Evolutionary conservation across 2,797 vertebrate species (phyloP).

Genomic region (Poeciliopsis presidionis): DNA sequence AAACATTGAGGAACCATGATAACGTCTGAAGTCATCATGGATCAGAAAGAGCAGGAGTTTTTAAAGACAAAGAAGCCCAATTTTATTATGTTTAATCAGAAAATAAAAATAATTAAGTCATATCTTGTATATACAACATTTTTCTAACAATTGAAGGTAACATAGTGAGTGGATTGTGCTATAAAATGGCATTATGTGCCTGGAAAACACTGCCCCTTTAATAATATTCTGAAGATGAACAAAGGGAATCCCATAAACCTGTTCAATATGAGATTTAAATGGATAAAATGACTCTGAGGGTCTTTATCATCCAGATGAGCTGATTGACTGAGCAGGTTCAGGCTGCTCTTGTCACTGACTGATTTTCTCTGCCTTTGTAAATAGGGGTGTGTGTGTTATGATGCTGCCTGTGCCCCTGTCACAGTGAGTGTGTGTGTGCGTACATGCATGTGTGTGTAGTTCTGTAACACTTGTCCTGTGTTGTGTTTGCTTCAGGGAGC

Average conservation of each 20-base stretch:
- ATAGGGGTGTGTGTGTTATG: not conserved
- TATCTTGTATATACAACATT: no score
- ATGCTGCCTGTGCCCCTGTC: not conserved
- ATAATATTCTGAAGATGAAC: no score
- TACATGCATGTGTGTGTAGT: not conserved
- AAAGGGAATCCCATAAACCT: not conserved
- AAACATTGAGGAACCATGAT: no score
- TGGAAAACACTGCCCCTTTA: no score
- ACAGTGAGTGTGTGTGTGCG: not conserved
- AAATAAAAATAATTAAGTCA: no score
- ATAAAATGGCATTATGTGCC: no score
- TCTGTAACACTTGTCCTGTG: not conserved
- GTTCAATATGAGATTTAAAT: not conserved
- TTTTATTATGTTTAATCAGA: no score
- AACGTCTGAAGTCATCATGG: no score
- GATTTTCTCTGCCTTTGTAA: not conserved
- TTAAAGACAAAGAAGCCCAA: no score
- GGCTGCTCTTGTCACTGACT: not conserved
- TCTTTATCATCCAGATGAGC: not conserved
- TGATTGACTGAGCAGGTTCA: not conserved
- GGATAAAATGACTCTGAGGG: not conserved
- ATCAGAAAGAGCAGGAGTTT: no score
- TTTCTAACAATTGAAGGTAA: no score
- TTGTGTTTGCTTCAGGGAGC: conserved; percentile 58
- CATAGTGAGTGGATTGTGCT: no score